Conservation (phyloP, 2,113 vertebrate species). For the Dicentrarchus labrax region DNA sequence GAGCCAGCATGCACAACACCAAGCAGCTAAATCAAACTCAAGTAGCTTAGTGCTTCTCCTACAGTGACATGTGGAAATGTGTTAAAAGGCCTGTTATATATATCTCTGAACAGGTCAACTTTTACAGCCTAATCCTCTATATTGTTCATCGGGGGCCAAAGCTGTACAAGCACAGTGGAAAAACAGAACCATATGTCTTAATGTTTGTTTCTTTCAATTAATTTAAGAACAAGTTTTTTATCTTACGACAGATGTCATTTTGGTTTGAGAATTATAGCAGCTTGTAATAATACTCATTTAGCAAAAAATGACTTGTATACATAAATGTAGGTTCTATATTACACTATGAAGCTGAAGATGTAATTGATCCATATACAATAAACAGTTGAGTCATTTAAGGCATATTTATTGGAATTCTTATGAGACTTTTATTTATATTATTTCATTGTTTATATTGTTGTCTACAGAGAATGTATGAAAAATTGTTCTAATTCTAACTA, state of each 20-base stretch:
- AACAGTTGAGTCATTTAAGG: background rate
- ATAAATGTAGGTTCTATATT: background rate
- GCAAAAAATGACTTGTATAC: background rate
- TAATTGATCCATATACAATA: background rate
- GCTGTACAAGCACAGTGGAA: no score
- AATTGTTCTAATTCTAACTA: background rate
- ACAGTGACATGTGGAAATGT: no score
- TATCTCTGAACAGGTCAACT: no score
- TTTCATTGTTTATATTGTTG: background rate
- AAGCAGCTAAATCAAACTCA: no score
- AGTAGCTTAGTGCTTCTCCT: no score
- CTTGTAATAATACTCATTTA: background rate
- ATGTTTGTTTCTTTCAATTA: background rate
- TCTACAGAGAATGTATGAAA: background rate
- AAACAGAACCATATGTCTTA: no score
- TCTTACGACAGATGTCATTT: background rate
- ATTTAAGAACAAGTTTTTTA: background rate
- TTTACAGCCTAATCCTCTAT: no score
- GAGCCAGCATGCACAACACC: no score
- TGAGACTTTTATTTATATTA: background rate
- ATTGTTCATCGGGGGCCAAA: no score
- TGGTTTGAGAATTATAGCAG: background rate
- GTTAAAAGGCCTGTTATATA: no score
- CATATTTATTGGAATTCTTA: background rate
- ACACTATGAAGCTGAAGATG: background rate